Evolutionary conservation across 2,888 invertebrate genomes (phyloP), one percentile per base, ranked within the genome.

Genomic region (Hydroisotoma schaefferi): DNA sequence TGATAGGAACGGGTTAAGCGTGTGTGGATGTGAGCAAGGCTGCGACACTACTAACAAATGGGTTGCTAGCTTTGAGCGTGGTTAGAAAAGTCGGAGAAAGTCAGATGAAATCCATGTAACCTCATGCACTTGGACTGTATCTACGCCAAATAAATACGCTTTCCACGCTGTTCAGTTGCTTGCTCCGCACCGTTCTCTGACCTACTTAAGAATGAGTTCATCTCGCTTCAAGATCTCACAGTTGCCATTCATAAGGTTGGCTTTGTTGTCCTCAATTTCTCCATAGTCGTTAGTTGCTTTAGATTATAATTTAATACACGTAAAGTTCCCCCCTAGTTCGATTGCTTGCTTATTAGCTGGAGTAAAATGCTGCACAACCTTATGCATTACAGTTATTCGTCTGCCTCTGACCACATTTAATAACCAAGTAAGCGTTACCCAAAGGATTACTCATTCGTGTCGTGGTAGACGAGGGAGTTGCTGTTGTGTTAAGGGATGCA

Each of bases 201-300:
- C 73, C 73, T 61, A 71, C 64, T 71, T 72, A 61, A 63, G 63
- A 72, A 71, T 66, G 71, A 70, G 71, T 71, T 73, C 71, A 71
- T 71, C 71, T 52, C 63, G 68, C 67, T 65, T 63, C 56, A 43
- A 67, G 56, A 73, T 73, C 70, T 70, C 57, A n/a, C n/a, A n/a
- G n/a, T n/a, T 33, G 54, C 63, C 61, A 65, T 61, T 66, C 68
- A 68, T 63, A 56, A 68, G 65, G 60, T 52, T 37, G 61, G 62
- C 57, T 55, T 56, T 53, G 57, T 33, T 60, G 60, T 57, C 63
- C 61, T 61, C 60, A 58, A 58, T 62, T 43, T 46, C 23, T 23
- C 12, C 46, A n/a, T n/a, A n/a, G n/a, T n/a, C n/a, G n/a, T n/a
- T n/a, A n/a, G n/a, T n/a, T n/a, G n/a, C n/a, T n/a, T n/a, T n/a